These are phyloP conservation scores for Pogonomyrmex californicus DNA, from an alignment of 1,140 invertebrate species.

Conservation along the genomic window DNA sequence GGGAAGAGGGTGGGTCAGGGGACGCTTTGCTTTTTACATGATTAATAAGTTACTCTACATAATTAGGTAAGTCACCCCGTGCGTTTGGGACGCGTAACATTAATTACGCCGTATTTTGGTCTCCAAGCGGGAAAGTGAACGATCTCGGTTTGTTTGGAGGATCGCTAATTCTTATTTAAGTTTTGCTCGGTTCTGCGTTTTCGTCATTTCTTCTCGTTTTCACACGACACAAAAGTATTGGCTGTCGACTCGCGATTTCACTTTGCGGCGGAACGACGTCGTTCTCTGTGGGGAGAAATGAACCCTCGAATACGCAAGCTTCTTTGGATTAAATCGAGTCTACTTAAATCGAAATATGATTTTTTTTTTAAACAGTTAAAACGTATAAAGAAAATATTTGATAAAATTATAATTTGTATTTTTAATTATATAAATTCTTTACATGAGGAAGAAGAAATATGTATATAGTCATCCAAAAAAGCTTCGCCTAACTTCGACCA, in stretches of 20 bases:
- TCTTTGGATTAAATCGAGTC: neutral
- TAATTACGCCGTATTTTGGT: conserved; percentile 56
- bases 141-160: conserved; percentile 15
- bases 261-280: conserved; percentile 11
- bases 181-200: neutral
- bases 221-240: neutral
- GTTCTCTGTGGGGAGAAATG: neutral
- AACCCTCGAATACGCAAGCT: neutral
- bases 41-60: conserved; percentile 74
- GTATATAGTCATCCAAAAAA: neutral
- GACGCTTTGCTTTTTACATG: conserved; percentile 42
- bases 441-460: neutral
- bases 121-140: conserved; percentile 65
- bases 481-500: neutral
- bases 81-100: conserved; percentile 66
- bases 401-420: conserved; percentile 5
- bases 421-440: neutral
- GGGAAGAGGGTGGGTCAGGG: neutral
- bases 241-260: conserved; percentile 10
- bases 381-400: neutral
- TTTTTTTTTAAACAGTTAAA: neutral
- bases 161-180: conserved; percentile 26
- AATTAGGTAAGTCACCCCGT: conserved; percentile 66
- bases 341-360: neutral
- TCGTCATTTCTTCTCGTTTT: conserved; percentile 11